phyloP scores from a whole-genome alignment of 2,113 vertebrate species.

The Bos javanicus region DNA sequence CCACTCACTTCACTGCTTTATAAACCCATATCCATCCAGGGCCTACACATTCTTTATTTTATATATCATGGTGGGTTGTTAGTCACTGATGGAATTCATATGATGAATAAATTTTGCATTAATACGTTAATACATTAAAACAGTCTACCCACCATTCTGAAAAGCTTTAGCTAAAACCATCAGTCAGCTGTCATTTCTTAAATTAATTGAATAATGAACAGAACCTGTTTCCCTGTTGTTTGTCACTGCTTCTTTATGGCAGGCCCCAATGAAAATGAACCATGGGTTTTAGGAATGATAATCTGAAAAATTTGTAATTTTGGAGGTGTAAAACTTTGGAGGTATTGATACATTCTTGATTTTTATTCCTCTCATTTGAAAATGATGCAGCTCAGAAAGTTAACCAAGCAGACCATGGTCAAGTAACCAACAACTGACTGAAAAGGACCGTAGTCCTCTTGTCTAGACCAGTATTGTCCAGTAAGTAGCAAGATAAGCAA shows the following conservation, averaged over 20 bases:
- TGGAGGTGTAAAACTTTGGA: neutral
- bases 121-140: neutral
- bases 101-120: neutral
- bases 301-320: neutral
- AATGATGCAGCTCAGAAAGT: neutral
- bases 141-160: neutral
- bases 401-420: neutral
- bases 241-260: neutral
- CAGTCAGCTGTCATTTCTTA: slow-evolving; percentile 4
- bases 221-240: slow-evolving; percentile 1
- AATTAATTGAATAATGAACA: neutral
- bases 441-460: neutral
- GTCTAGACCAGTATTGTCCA: neutral
- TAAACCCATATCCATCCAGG: neutral
- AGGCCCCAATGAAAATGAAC: neutral
- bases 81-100: neutral
- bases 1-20: neutral
- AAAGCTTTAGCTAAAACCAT: neutral
- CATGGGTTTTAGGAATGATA: neutral
- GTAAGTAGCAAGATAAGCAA: neutral
- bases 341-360: neutral
- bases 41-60: slow-evolving; percentile 4
- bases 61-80: neutral
- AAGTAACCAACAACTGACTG: neutral
- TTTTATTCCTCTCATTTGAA: neutral